Percentiles rank a stretch among this genome's conserved stretches.
Evolutionary conservation across 2,888 invertebrate genomes (phyloP).

Genomic region (Hemicrepidius hirtus): DNA sequence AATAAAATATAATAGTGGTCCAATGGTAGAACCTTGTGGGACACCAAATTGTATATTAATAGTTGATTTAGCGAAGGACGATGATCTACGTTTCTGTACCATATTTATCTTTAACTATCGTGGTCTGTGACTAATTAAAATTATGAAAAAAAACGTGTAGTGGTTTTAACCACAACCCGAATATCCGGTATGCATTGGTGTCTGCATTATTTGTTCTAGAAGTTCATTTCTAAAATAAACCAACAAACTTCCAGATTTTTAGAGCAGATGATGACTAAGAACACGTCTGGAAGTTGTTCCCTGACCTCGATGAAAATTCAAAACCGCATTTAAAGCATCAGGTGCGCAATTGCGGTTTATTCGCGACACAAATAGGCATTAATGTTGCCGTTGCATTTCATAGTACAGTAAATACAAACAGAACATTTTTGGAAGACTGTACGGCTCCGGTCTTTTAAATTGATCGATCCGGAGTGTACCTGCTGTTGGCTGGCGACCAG

Average conservation of each 20-base stretch:
- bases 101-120: too few relatives aligned
- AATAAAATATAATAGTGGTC: too few relatives aligned
- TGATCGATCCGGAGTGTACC: constrained; percentile 53
- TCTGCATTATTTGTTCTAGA: neutral
- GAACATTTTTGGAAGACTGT: constrained; percentile 45
- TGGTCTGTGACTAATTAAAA: too few relatives aligned
- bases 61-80: too few relatives aligned
- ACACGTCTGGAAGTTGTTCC: constrained; percentile 32
- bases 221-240: constrained; percentile 33
- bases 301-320: constrained; percentile 44
- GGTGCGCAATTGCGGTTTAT: constrained; percentile 39
- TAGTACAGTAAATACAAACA: constrained; percentile 24
- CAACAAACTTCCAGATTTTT: constrained; percentile 18
- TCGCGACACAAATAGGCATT: constrained; percentile 34
- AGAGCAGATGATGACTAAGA: constrained; percentile 39
- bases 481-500: constrained; percentile 58
- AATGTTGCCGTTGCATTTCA: constrained; percentile 36
- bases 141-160: neutral
- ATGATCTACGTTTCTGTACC: too few relatives aligned
- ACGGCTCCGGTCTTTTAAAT: constrained; percentile 49
- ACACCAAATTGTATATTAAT: too few relatives aligned
- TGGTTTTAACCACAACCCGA: neutral
- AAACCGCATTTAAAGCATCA: constrained; percentile 34
- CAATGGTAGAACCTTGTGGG: too few relatives aligned
- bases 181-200: neutral